Base-by-base conservation (phyloP, 2,113 vertebrate genomes). In the Gallinago media region DNA sequence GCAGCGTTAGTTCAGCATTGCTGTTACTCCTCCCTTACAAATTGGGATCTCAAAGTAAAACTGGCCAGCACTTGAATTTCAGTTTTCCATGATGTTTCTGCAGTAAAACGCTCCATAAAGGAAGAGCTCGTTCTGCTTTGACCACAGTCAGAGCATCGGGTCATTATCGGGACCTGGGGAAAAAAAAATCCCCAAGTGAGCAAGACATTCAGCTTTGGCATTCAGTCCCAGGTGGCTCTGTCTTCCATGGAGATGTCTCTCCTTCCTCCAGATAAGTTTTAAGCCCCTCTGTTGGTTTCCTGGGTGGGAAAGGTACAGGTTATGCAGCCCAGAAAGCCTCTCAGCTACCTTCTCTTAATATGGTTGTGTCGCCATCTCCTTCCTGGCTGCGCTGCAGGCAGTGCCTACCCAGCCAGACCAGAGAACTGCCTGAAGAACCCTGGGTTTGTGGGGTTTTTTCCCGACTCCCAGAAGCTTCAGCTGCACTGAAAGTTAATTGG, bases 361-460 rank as follows among this genome's bases (percentile, higher is more conserved):
- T 5, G 19, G 19, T 36, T 56, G 40, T 52, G 29, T 73, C 2
- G 0, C 63, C 19, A 1, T 23, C 66, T 32, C 58, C 55, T 46
- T 74, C 82, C 42, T 2, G 1, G 38, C 56, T 27, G 20, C 2
- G 6, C 52, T 46, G 49, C 58, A 7, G 18, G 65, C 47, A 8
- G 27, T 27, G 23, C 67, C 73, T 56, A 26, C 44, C 40, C 74
- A 36, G 36, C 29, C 61, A 3, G 56, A 61, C 38, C 14, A 20
- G 29, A 8, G 20, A 66, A 46, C 36, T 50, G 55, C 58, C 18
- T 50, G 31, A 63, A 74, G 21, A 66, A 19, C 47, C 20, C 29
- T 17, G n/a, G 4, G 17, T 23, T 17, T 26, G 42, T 18, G 17
- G 15, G 1, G 6, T 0, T 17, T 31, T 63, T 16, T n/a, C 11